Evolutionary conservation across 1,140 invertebrate genomes (phyloP), one percentile per base, ranked within the genome.

Genomic region (Nomia melanderi): DNA sequence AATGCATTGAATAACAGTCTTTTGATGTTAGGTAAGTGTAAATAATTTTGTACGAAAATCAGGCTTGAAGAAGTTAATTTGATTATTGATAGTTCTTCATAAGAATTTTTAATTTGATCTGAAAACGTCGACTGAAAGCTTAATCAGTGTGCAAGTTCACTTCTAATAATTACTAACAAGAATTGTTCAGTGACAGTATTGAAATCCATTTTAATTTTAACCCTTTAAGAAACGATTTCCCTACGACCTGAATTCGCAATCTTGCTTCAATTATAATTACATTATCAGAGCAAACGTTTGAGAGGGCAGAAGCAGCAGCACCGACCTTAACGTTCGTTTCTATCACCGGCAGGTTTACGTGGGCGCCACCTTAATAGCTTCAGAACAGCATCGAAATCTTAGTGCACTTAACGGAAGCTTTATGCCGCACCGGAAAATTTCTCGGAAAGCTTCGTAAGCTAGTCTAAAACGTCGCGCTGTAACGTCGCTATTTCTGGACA

Each of bases 221-320:
- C 23, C 14, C 9, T 27, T 4, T 5, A 25, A 31, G 56, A n/a
- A 31, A 57, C 56, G 56, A 57, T 12, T 20, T 20, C 27, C 17
- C 6, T 17, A 7, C 1, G 1, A 4, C 11, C 7, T 2, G 11
- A 20, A 23, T 31, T 9, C 12, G 12, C n/a, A 23, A 62, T 31
- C 36, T 23, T 1, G 23, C 25, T 29, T 17, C 60, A 72, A 78
- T 78, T 78, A 72, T 47, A 54, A 72, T 77, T 39, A 47, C n/a
- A 70, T 62, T 72, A 53, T 63, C 54, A 39, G 44, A 17, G 53
- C 56, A 78, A 78, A 80, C 62, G 78, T 80, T 80, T 66, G 44
- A 77, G 39, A 36, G 27, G 8, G 41, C 47, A 20, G 27, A 7
- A 53, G 14, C 31, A 12, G 23, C n/a, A 39, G 4, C 11, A 29